Conservation (phyloP, 2,113 vertebrate genomes). For the Burhinus bistriatus region DNA sequence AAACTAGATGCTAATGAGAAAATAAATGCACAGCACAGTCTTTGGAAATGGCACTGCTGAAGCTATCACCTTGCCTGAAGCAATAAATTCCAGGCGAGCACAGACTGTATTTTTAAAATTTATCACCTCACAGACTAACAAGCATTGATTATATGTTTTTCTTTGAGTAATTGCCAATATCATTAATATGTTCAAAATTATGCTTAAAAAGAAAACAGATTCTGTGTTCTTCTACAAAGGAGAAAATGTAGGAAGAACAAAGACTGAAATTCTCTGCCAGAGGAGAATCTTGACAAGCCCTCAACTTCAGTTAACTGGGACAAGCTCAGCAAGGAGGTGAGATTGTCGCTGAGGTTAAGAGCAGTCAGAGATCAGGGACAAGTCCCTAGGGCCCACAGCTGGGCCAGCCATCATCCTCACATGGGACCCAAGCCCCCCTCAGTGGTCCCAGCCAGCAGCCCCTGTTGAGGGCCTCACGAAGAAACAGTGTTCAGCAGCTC, state of each 20-base stretch:
- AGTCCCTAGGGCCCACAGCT: background rate
- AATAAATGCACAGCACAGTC: constrained; percentile 54
- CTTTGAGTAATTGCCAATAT: constrained; percentile 64
- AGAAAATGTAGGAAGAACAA: background rate
- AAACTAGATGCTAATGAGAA: constrained; percentile 72
- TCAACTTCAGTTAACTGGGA: background rate
- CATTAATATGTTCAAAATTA: constrained; percentile 22
- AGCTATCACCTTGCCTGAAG: constrained; percentile 59
- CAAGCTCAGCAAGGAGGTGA: background rate
- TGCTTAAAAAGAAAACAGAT: constrained; percentile 11
- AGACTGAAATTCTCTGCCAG: background rate
- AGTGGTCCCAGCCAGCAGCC: background rate
- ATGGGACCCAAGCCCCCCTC: accelerated
- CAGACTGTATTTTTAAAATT: constrained; percentile 33
- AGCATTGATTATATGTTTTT: constrained; percentile 53
- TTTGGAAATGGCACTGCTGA: constrained; percentile 53
- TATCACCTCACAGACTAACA: constrained; percentile 33
- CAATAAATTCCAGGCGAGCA: constrained; percentile 49
- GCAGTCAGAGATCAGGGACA: background rate
- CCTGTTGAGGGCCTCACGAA: background rate
- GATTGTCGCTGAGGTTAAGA: background rate
- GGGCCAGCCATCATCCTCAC: background rate
- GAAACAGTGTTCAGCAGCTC: background rate
- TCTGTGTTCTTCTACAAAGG: background rate
- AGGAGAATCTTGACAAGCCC: background rate